phyloP scores from a whole-genome alignment of 30 jellyfish, hydroid and myxozoan species.

The Pseudorhiza aurosa region DNA sequence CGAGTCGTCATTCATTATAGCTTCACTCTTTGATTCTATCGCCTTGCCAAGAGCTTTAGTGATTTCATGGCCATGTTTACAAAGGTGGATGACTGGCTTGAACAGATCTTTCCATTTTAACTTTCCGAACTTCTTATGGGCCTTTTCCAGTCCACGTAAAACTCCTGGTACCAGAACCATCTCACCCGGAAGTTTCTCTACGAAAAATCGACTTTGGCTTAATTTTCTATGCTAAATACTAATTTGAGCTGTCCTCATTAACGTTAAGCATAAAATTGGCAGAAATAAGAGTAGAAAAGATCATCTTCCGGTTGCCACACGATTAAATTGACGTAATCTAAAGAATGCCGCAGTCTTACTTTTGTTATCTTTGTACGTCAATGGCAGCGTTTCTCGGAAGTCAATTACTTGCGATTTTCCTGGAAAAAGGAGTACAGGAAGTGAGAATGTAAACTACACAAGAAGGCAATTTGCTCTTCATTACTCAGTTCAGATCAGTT shows the following conservation, averaged over 20 bases:
- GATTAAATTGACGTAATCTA: too few relatives aligned
- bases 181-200: constrained; percentile 90
- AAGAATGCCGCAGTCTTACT: constrained; percentile 75
- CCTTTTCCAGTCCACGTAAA: constrained; percentile 88
- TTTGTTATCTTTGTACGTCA: constrained; percentile 62
- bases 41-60: constrained; percentile 83
- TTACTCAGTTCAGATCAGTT: too few relatives aligned
- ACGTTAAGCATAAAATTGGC: too few relatives aligned
- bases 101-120: constrained; percentile 83
- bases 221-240: too few relatives aligned
- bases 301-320: too few relatives aligned
- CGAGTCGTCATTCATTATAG: constrained; percentile 63
- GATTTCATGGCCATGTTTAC: constrained; percentile 70
- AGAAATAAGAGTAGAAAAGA: too few relatives aligned
- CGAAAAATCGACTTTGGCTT: too few relatives aligned
- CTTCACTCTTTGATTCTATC: constrained; percentile 62
- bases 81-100: constrained; percentile 80
- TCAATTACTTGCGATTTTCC: constrained; percentile 82
- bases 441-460: too few relatives aligned
- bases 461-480: too few relatives aligned
- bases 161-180: constrained; percentile 96
- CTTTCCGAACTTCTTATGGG: constrained; percentile 82
- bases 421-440: constrained; percentile 3
- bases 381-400: constrained; percentile 94
- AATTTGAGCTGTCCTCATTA: too few relatives aligned